Evolutionary conservation across 2,888 invertebrate genomes (phyloP), one percentile per base, ranked within the genome.

Genomic region (Rotaria socialis): DNA sequence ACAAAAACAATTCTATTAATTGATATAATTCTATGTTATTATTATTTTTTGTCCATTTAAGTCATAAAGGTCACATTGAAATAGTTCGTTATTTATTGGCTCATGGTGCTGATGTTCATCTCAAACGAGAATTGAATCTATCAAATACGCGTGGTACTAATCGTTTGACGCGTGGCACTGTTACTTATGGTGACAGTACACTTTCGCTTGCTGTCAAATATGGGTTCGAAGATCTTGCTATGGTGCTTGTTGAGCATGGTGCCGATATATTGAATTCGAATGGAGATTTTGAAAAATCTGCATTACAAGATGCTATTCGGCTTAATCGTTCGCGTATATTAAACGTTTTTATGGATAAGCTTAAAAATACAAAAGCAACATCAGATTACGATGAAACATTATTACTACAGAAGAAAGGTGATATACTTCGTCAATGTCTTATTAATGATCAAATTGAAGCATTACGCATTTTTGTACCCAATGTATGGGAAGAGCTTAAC

Each of bases 251-350:
- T 35, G 84, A 84, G 41, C 41, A 84, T 84, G 84, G 84, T 11
- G 24, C 22, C 41, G 84, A 84, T 55, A 56, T 56, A 55, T 55
- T 84, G 14, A 55, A 22, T 55, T 50, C 55, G 24, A 56, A 56
- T 56, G 24, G 24, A 35, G 80, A 80, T 43, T 84, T 84, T 41
- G 84, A 84, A 41, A 84, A 56, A 84, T 84, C 84, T 22, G 55
- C 84, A 22, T 84, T 84, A 41, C 84, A 84, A 41, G 84, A 84
- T 56, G 84, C 84, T 19, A 84, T 84, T 52, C 84, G 84, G 10
- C 55, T 84, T n/a, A 56, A 56, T 84, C 84, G 84, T 11, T 2
- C n/a, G 14, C 35, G 47, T 52, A 24, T 56, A 35, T 55, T 84
- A 55, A 55, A 52, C 5, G 55, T 52, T 52, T 52, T 84, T 50